These are phyloP conservation scores for Chrysaora quinquecirrha DNA, from an alignment of 30 jellyfish, hydroid and myxozoan genomes.

Conservation along the genomic window DNA sequence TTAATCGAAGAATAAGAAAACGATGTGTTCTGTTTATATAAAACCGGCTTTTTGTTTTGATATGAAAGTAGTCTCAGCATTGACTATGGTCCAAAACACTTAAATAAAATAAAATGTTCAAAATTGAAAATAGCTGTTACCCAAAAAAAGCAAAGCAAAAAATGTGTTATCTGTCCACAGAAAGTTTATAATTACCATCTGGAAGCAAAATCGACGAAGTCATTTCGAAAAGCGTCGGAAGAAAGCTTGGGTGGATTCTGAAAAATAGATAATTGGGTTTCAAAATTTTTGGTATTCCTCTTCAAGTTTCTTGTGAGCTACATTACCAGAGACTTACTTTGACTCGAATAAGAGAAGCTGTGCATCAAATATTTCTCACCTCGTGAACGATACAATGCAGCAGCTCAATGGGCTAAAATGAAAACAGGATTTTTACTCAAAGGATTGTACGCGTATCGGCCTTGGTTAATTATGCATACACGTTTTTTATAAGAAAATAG, in stretches of 20 bases:
- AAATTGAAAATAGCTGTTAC: no score
- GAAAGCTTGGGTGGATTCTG: slow-evolving; percentile 91
- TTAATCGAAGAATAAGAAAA: background rate
- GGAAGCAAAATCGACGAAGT: slow-evolving; percentile 73
- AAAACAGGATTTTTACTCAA: background rate
- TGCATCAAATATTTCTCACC: slow-evolving; percentile 77
- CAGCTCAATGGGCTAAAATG: slow-evolving; percentile 83
- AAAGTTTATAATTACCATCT: slow-evolving; percentile 60
- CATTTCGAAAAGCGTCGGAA: slow-evolving; percentile 62
- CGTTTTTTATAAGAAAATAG: no score
- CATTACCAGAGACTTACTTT: no score
- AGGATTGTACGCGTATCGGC: no score
- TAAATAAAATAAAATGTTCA: background rate
- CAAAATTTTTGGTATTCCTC: no score
- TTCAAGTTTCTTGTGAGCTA: no score
- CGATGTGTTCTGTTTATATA: background rate
- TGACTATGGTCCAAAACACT: background rate
- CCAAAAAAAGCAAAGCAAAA: no score
- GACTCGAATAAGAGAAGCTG: no score
- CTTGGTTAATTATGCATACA: background rate
- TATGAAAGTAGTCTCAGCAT: no score
- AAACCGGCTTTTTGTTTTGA: no score
- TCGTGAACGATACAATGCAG: slow-evolving; percentile 91
- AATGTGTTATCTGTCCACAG: no score
- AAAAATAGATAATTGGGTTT: no score